These are phyloP conservation scores for Tyrophagus putrescentiae DNA, from an alignment of 1,140 invertebrate species.

Conservation along the genomic window DNA sequence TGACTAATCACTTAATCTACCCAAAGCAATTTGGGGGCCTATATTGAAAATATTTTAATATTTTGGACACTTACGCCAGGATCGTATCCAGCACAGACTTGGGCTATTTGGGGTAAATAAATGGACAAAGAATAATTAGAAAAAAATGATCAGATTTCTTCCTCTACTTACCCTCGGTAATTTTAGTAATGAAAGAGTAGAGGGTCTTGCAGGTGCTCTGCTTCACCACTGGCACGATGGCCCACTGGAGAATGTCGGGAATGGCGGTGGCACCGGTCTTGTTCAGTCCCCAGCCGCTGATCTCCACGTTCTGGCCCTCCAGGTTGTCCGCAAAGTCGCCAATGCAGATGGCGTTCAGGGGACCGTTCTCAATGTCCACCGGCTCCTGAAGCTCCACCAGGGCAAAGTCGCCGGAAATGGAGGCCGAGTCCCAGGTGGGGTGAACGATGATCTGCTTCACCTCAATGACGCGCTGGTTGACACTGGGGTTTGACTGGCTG, in stretches of 20 bases:
- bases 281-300: neutral
- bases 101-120: too few relatives aligned
- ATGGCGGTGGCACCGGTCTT: neutral
- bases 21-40: neutral
- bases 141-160: neutral
- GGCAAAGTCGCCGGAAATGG: neutral
- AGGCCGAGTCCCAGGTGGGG: neutral
- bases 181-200: neutral
- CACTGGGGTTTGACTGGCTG: neutral
- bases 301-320: neutral
- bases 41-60: too few relatives aligned
- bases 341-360: slow-evolving; percentile 1
- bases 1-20: neutral
- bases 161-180: neutral
- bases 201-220: neutral
- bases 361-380: neutral
- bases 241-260: slow-evolving; percentile 6
- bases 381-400: neutral
- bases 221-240: neutral
- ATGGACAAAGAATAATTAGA: neutral
- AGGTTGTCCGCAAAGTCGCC: neutral
- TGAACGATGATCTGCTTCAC: neutral
- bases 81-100: slow-evolving; percentile 1
- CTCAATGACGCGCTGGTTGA: neutral
- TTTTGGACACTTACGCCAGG: neutral